Evolutionary conservation across 2,888 invertebrate genomes (phyloP).

Genomic region (Macrophya annulata): DNA sequence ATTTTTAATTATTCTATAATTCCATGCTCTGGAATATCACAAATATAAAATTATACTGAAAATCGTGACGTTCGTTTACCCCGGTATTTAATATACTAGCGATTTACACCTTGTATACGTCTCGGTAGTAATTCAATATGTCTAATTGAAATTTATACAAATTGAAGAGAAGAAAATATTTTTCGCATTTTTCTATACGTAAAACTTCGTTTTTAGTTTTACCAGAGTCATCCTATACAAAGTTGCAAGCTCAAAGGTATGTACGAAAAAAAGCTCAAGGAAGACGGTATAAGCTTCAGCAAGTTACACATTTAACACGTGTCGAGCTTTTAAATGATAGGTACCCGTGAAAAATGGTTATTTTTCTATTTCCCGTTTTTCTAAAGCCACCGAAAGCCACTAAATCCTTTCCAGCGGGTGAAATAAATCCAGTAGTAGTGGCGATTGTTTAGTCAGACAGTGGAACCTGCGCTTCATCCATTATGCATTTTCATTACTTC

Average conservation of each 20-base stretch:
- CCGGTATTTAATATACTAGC: background rate
- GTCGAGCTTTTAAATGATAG: constrained; percentile 1
- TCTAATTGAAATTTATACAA: background rate
- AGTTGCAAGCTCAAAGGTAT: background rate
- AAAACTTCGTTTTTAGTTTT: background rate
- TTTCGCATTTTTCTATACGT: background rate
- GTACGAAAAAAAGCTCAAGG: background rate
- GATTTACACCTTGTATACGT: background rate
- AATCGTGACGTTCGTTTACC: background rate
- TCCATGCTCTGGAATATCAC: background rate
- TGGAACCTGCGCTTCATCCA: constrained; percentile 22
- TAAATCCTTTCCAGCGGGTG: background rate
- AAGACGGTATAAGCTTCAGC: background rate
- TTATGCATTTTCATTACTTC: constrained; percentile 37
- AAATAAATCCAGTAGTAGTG: constrained; percentile 39
- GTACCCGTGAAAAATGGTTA: constrained; percentile 10
- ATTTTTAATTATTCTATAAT: constrained; percentile 33
- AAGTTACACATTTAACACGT: background rate
- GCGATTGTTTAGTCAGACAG: constrained; percentile 44
- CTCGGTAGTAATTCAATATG: background rate
- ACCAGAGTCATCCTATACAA: background rate
- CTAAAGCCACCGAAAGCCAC: background rate
- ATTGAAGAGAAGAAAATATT: background rate
- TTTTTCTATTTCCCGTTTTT: constrained; percentile 1
- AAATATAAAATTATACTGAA: background rate